Evolutionary conservation across 2,888 invertebrate species (phyloP), one percentile per base, ranked within the genome.

Genomic region (Spatulosminthurus flaviceps): DNA sequence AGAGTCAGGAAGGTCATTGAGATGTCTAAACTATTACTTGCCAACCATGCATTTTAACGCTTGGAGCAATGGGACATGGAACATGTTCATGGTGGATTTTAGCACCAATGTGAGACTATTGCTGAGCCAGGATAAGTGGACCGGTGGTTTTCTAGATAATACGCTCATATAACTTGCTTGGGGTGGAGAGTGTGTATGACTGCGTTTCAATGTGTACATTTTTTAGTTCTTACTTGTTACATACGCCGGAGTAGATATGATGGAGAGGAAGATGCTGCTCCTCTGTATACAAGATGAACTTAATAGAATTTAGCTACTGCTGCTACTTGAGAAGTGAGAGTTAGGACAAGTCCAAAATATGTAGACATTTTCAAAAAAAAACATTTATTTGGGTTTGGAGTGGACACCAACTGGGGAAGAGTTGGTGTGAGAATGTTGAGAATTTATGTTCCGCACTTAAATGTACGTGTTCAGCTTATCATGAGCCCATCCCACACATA

Each of bases 361-460:
- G 69, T 69, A 69, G 11, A 4, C 51, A 51, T 51, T 51, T 51
- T 19, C 74, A 28, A 73, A 43, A 28, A 73, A 43, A 73, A 60
- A 28, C 74, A 61, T 61, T 64, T 34, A 42, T 61, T 61, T 61
- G 2, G 28, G n/a, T 21, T 34, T 28, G 1, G 21, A 21, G 64
- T 28, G 75, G 64, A 67, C 43, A 21, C 43, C 61, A 34, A 60
- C n/a, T 26, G n/a, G 67, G 66, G 66, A 28, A 41, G 67, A 67
- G 64, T 34, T 41, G 67, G 67, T 66, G 67, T 67, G 76, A 76
- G 67, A 76, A 76, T 76, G 43, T 66, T 43, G n/a, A 34, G 22
- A 67, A 76, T 66, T 67, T 76, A 76, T 66, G 67, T 28, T 34
- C 34, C 34, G 34, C 34, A 34, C 5, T 34, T 9, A n/a, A n/a